Base-by-base conservation (phyloP, 92 coral and sea anemone species). In the Plumapathes pennacea region DNA sequence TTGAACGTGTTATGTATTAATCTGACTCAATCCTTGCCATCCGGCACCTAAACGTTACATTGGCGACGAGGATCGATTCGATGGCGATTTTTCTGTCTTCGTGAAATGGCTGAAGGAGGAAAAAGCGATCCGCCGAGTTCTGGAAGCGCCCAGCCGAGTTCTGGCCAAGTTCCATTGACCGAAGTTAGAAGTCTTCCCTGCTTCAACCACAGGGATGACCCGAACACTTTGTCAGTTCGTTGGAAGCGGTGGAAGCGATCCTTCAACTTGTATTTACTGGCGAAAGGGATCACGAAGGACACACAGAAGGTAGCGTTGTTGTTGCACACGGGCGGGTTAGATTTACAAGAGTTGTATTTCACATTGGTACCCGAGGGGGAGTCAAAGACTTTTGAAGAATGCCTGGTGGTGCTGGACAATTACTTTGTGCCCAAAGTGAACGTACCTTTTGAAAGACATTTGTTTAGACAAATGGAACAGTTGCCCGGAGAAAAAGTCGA, bases 191-290 rank as follows among this genome's bases (percentile, higher is more conserved):
- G 67, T 47, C 72, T 64, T 36, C 20, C 60, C 17, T 37, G 25
- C 72, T 50, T 64, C 18, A 49, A 64, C 31, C 50, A 68, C 53
- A 76, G 53, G 70, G 71, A 71, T 50, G 84, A 56, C 32, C 63
- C 84, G 23, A 57, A 29, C 62, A 52, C 49, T 25, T 12, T 32
- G 23, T 18, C 54, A 48, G 18, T 44, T 25, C 57, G 51, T 28
- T 64, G 72, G 72, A 50, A 51, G 46, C 56, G 25, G 31, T 64
- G 32, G 76, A 74, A 75, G 56, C 60, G 77, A 40, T 71, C 89
- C 38, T 47, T 47, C 21, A 52, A 54, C 23, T 21, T 38, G 24
- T 54, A 52, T 54, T 13, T 67, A 34, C 10, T 21, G 24, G 74
- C 61, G 20, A 50, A 64, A 34, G 72, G 72, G 32, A 38, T 64